Percentiles rank a stretch among this genome's conserved stretches.
Conservation (phyloP, 2,797 vertebrate genomes). For the Alfaro cultratus region DNA sequence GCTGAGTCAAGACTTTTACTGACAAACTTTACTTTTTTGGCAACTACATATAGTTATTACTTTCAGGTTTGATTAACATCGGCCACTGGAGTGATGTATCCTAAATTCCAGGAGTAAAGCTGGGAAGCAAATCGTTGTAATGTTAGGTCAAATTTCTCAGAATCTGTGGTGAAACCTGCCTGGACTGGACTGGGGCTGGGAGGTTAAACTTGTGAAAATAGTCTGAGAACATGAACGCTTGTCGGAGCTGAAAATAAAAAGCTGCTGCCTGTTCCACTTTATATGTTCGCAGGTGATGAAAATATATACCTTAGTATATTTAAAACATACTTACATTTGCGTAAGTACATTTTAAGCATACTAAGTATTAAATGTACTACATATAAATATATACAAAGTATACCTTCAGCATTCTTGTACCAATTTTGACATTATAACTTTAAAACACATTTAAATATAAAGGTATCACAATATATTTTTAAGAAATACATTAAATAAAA, state of each 20-base stretch:
- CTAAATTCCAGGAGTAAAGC: background rate
- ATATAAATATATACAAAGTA: too few species aligned
- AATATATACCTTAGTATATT: too few species aligned
- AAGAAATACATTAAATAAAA: too few species aligned
- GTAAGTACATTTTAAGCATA: too few species aligned
- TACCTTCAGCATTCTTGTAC: too few species aligned
- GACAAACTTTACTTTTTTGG: background rate
- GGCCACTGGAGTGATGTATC: background rate
- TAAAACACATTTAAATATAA: too few species aligned
- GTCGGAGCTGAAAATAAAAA: conserved; percentile 6
- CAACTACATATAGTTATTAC: background rate
- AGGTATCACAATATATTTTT: too few species aligned
- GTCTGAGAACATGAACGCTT: background rate
- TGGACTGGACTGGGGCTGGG: background rate
- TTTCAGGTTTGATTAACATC: background rate
- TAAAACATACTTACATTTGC: too few species aligned
- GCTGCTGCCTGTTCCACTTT: background rate
- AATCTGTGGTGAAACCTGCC: background rate
- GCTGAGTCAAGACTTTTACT: background rate
- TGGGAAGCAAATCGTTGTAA: background rate
- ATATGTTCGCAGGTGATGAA: too few species aligned
- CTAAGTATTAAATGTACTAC: too few species aligned
- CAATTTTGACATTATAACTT: too few species aligned
- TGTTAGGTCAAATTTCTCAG: background rate
- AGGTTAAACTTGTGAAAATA: background rate